Base-by-base conservation (phyloP, 1,140 invertebrate species). In the Drosophila azteca region DNA sequence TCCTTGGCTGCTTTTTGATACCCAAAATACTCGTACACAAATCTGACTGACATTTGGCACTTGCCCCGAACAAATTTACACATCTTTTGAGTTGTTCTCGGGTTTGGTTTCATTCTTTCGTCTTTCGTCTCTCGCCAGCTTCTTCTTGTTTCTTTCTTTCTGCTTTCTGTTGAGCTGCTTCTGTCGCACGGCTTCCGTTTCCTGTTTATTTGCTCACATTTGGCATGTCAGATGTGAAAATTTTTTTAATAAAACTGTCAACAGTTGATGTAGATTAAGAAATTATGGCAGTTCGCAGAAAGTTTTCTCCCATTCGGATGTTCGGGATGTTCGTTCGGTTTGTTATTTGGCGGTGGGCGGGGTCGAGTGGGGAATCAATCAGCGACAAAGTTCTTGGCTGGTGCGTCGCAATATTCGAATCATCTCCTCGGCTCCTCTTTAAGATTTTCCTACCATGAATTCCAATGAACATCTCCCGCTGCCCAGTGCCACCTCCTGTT, bases 171-270 rank as follows among this genome's bases (percentile, higher is more conserved):
- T 41, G 43, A 63, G 51, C 41, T 58, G 67, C 50, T 79, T 61
- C 71, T 79, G 82, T 88, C 75, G 73, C 69, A 88, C 53, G 67
- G 77, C 83, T 88, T 88, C 84, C 83, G 68, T 77, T 88, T 88
- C 72, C 83, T 83, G 83, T 79, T 88, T 83, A 87, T 88, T 87
- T 87, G 83, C 79, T 88, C 83, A 78, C 75, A 88, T 85, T 85
- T 78, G 73, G 78, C 64, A 85, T 84, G 77, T 77, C 64, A 85
- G 77, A 57, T 77, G 61, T 44, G 70, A 65, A 87, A 51, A 79
- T 78, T 85, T 87, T 88, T 87, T 87, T 87, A 82, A 88, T 88
- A 88, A 88, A 87, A 88, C 83, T 87, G 83, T 87, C 79, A 87
- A 71, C 81, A 85, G 79, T 85, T 85, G 81, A 85, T 85, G 82